Evolutionary conservation across 2,797 vertebrate genomes (phyloP).

Genomic region (Craterocephalus amniculus): DNA sequence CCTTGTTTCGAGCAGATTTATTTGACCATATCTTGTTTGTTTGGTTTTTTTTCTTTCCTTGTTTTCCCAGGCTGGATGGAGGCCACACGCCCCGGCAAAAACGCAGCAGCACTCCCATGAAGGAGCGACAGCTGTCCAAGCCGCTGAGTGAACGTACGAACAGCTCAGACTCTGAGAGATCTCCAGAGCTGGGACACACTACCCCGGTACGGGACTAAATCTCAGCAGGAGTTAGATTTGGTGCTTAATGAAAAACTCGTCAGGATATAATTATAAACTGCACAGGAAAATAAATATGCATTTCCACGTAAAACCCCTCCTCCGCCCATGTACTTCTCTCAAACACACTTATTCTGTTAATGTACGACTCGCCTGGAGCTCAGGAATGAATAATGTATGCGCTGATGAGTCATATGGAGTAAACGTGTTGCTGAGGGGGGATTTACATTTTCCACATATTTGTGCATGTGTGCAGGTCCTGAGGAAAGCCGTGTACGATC

Average conservation of each 20-base stretch:
- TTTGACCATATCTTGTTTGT: background rate
- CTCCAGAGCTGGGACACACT: conserved; percentile 90
- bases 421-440: conserved; percentile 28
- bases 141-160: conserved; percentile 91
- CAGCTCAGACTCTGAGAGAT: conserved; percentile 95
- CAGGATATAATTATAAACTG: background rate
- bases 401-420: conserved; percentile 63
- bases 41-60: background rate
- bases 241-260: background rate
- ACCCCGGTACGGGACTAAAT: conserved; percentile 82
- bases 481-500: conserved; percentile 93
- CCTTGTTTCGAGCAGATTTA: too few species aligned
- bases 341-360: conserved; percentile 49
- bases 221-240: background rate
- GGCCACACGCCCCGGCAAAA: conserved; percentile 88
- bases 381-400: conserved; percentile 74
- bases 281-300: too few species aligned
- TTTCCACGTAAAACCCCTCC: too few species aligned
- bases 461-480: conserved; percentile 82
- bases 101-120: conserved; percentile 89
- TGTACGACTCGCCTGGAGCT: conserved; percentile 47
- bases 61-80: conserved; percentile 82
- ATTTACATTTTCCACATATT: conserved; percentile 29
- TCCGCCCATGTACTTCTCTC: conserved; percentile 3
- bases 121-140: conserved; percentile 93